Percentiles rank a stretch among this genome's conserved stretches.
phyloP scores from a whole-genome alignment of 2,888 invertebrate genomes.

The Agrilus cyanescens region DNA sequence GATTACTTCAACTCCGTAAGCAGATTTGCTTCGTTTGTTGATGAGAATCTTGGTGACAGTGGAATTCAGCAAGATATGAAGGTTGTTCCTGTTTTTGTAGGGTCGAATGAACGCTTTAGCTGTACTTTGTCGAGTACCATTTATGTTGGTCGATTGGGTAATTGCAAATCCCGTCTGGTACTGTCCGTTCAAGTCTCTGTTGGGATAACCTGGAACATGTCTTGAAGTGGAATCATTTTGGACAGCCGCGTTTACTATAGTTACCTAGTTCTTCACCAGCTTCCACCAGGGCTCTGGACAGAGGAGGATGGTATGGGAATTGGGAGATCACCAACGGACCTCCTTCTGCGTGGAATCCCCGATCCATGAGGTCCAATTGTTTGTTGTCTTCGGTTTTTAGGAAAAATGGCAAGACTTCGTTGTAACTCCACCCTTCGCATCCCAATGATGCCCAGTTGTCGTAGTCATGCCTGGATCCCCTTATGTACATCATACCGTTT shows the following conservation, averaged over 20 bases:
- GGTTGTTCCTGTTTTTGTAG: slow-evolving; percentile 59
- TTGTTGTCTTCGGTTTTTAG: slow-evolving; percentile 76
- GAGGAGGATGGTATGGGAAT: slow-evolving; percentile 77
- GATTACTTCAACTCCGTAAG: slow-evolving; percentile 62
- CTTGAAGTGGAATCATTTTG: not conserved
- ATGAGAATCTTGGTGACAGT: slow-evolving; percentile 68
- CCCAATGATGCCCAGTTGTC: slow-evolving; percentile 80
- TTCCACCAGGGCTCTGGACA: slow-evolving; percentile 66
- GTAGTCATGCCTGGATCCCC: slow-evolving; percentile 78
- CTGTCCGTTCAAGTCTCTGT: slow-evolving; percentile 71
- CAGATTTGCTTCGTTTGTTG: slow-evolving; percentile 58
- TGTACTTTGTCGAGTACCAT: slow-evolving; percentile 73
- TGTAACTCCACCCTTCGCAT: slow-evolving; percentile 80
- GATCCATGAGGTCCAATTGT: slow-evolving; percentile 55
- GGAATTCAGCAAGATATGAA: slow-evolving; percentile 74
- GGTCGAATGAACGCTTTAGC: slow-evolving; percentile 76
- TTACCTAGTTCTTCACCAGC: slow-evolving; percentile 66
- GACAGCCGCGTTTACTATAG: slow-evolving; percentile 6
- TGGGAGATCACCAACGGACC: slow-evolving; percentile 68
- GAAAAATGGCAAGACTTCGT: slow-evolving; percentile 83
- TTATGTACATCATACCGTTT: slow-evolving; percentile 94
- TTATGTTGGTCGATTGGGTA: slow-evolving; percentile 77
- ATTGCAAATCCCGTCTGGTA: slow-evolving; percentile 75
- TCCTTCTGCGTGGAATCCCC: slow-evolving; percentile 64
- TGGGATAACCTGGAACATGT: slow-evolving; percentile 46